These are phyloP conservation scores for Panagrolaimus sp. DNA, from an alignment of 1,140 invertebrate species.

Conservation along the genomic window DNA sequence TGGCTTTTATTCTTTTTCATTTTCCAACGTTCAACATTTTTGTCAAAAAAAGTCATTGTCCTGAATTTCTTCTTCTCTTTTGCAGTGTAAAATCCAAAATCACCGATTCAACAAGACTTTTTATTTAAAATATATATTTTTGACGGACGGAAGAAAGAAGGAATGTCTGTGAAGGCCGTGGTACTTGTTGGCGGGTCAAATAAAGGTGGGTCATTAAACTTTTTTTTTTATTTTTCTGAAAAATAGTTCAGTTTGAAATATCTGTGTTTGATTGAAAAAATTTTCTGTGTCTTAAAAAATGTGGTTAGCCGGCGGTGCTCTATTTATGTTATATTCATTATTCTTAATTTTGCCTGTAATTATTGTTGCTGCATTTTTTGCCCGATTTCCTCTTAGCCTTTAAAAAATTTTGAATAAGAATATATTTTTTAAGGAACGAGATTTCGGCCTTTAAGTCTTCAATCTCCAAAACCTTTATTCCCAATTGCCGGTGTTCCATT, in stretches of 20 bases:
- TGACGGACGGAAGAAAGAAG: not conserved
- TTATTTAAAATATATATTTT: too few species aligned
- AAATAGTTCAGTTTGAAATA: too few species aligned
- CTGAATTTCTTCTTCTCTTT: too few species aligned
- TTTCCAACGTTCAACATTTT: too few species aligned
- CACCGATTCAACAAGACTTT: too few species aligned
- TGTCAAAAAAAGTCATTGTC: too few species aligned
- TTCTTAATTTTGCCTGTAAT: conserved; percentile 55
- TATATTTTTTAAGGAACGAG: conserved; percentile 71
- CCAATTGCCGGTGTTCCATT: conserved; percentile 87
- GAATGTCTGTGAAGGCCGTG: conserved; percentile 64
- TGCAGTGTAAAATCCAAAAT: too few species aligned
- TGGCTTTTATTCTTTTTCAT: too few species aligned
- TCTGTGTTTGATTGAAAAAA: not conserved
- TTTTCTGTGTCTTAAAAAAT: conserved; percentile 21
- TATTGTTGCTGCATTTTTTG: conserved; percentile 51
- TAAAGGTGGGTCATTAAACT: conserved; percentile 63
- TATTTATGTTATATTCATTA: conserved; percentile 51
- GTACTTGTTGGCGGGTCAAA: conserved; percentile 68
- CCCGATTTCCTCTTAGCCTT: conserved; percentile 47
- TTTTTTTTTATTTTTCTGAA: not conserved
- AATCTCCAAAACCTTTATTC: conserved; percentile 92
- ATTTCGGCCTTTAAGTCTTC: conserved; percentile 88
- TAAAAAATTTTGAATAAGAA: too few species aligned
- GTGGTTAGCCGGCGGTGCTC: conserved; percentile 53